Evolutionary conservation across 2,888 invertebrate species (phyloP).

Genomic region (Harmothoe impar): DNA sequence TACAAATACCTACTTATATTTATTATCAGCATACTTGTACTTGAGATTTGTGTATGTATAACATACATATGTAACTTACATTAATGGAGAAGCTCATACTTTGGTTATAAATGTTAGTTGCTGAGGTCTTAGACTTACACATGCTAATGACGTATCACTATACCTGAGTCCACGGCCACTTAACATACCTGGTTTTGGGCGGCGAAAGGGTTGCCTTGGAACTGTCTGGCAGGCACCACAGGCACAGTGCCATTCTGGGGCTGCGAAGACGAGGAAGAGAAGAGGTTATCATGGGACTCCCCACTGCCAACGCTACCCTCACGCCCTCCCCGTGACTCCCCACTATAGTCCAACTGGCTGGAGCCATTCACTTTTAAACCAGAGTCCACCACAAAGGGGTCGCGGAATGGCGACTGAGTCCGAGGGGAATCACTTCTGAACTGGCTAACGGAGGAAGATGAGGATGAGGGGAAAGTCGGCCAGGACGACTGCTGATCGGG

Average conservation of each 20-base stretch:
- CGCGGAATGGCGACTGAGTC: slow-evolving; percentile 58
- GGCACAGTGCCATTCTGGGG: slow-evolving; percentile 27
- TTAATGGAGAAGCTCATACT: too few species aligned
- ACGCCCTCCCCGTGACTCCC: slow-evolving; percentile 54
- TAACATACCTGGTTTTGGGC: slow-evolving; percentile 54
- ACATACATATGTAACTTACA: too few species aligned
- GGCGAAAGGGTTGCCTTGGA: slow-evolving; percentile 61
- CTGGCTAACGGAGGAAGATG: slow-evolving; percentile 19
- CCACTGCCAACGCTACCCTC: slow-evolving; percentile 52
- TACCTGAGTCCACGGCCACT: not conserved
- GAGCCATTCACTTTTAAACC: slow-evolving; percentile 56
- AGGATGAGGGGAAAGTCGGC: slow-evolving; percentile 30
- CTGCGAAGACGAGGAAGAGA: slow-evolving; percentile 58
- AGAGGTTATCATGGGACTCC: slow-evolving; percentile 28
- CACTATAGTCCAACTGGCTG: slow-evolving; percentile 28
- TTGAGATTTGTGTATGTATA: too few species aligned
- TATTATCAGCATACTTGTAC: too few species aligned
- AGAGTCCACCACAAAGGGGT: slow-evolving; percentile 51
- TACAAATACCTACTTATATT: too few species aligned
- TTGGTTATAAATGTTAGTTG: not conserved
- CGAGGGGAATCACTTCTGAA: slow-evolving; percentile 42
- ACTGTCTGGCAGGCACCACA: slow-evolving; percentile 53
- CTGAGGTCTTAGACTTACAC: not conserved
- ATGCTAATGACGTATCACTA: not conserved
- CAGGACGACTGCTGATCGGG: slow-evolving; percentile 49